Conservation (phyloP, 2,888 invertebrate genomes). For the Xylota sylvarum region DNA sequence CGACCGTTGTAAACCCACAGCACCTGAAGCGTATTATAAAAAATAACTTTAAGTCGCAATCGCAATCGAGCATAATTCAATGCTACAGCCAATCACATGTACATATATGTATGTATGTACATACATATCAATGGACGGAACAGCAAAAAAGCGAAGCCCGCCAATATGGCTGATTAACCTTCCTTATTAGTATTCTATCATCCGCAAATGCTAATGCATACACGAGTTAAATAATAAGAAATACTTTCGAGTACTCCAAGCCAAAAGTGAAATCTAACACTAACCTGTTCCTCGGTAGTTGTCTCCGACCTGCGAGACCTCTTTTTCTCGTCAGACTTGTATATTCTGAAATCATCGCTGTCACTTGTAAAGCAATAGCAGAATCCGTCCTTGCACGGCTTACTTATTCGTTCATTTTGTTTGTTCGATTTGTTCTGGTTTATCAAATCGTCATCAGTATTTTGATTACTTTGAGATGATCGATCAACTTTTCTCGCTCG, state of each 20-base stretch:
- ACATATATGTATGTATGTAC: too few species aligned
- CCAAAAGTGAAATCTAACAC: slow-evolving; percentile 40
- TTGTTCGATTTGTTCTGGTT: slow-evolving; percentile 83
- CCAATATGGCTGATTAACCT: too few species aligned
- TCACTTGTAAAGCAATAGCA: slow-evolving; percentile 85
- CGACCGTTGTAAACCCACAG: too few species aligned
- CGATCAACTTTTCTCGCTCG: slow-evolving; percentile 81
- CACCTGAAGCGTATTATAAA: too few species aligned
- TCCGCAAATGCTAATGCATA: background rate
- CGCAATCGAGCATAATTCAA: too few species aligned
- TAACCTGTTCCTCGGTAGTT: slow-evolving; percentile 56
- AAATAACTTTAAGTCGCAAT: too few species aligned
- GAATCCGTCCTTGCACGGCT: slow-evolving; percentile 84
- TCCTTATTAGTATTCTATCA: too few species aligned
- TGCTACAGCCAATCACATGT: too few species aligned
- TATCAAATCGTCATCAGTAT: slow-evolving; percentile 81
- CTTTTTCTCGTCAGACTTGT: slow-evolving; percentile 45
- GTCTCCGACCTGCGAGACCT: slow-evolving; percentile 58
- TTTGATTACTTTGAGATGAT: slow-evolving; percentile 68
- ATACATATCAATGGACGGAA: too few species aligned
- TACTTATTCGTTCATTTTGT: slow-evolving; percentile 82
- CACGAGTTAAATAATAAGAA: background rate
- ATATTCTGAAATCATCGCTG: slow-evolving; percentile 81
- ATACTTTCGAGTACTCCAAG: background rate
- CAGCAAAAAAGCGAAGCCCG: too few species aligned